phyloP scores from a whole-genome alignment of 1,140 invertebrate genomes.

The Danaus melanippus region DNA sequence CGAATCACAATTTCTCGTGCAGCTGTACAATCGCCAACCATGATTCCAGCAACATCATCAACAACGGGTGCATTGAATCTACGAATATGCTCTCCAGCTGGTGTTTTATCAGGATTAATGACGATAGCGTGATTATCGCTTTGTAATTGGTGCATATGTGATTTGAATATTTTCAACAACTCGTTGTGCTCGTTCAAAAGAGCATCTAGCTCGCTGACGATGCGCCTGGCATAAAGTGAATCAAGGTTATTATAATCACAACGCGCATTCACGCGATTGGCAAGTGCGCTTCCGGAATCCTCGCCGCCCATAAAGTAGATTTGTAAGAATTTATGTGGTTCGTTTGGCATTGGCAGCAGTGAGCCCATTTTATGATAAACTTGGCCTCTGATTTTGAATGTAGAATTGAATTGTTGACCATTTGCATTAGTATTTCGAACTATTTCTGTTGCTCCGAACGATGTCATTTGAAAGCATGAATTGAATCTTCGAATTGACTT shows the following conservation, averaged over 20 bases:
- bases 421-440: conserved; percentile 14
- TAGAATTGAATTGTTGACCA: conserved; percentile 2
- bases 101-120: conserved; percentile 20
- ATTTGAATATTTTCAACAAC: conserved; percentile 27
- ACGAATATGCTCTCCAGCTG: conserved; percentile 14
- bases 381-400: conserved; percentile 10
- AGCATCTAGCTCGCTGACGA: conserved; percentile 23
- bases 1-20: not conserved
- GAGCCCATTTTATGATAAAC: conserved; percentile 21
- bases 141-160: conserved; percentile 22
- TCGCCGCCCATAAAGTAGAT: conserved; percentile 21
- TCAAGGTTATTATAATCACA: conserved; percentile 25
- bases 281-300: conserved; percentile 17
- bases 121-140: conserved; percentile 19
- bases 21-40: conserved; percentile 2
- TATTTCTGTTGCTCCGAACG: conserved; percentile 25
- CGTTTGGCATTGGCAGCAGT: conserved; percentile 23
- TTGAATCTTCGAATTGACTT: conserved; percentile 25
- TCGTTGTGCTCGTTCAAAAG: conserved; percentile 23
- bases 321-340: conserved; percentile 22
- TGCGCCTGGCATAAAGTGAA: conserved; percentile 18
- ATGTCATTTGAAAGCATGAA: conserved; percentile 22
- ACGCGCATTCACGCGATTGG: conserved; percentile 27
- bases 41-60: conserved; percentile 5
- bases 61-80: not conserved